A percentile compares a stretch with the other conserved stretches of the same genome.
These are phyloP conservation scores for Archips crataeganus DNA, from an alignment of 2,888 invertebrate species.

Conservation along the genomic window DNA sequence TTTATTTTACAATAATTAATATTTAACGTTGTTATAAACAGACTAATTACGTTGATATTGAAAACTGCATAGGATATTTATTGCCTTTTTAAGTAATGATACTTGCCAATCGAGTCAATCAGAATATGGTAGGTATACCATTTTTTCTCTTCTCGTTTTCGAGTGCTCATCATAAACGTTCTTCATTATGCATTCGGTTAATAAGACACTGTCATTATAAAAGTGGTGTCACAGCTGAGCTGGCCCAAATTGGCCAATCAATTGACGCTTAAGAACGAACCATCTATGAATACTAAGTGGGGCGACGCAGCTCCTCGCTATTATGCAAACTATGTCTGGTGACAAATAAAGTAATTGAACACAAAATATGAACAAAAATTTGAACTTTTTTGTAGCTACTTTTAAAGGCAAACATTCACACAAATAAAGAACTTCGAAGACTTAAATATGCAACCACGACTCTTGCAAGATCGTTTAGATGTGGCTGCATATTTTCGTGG, in stretches of 20 bases:
- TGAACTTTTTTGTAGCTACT: background rate
- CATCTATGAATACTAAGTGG: conserved; percentile 31
- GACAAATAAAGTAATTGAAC: conserved; percentile 16
- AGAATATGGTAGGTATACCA: no score
- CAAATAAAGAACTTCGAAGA: background rate
- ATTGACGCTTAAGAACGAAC: conserved; percentile 20
- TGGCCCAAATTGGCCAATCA: conserved; percentile 31
- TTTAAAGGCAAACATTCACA: background rate
- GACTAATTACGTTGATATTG: no score
- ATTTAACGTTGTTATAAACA: no score
- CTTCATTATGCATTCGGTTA: conserved; percentile 8
- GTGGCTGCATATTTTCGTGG: no score
- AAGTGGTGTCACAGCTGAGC: conserved; percentile 16
- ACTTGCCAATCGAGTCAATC: no score
- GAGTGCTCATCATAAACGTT: background rate
- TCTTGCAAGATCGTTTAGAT: no score
- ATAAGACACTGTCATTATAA: conserved; percentile 7
- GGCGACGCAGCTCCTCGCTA: conserved; percentile 4
- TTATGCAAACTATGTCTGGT: conserved; percentile 15
- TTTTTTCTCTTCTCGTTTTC: background rate
- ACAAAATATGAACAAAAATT: background rate
- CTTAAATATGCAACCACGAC: no score
- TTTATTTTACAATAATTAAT: no score
- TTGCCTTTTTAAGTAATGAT: no score
- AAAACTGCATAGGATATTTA: no score